Evolutionary conservation across 2,888 invertebrate genomes (phyloP).

Genomic region (Caenorhabditis auriculariae): DNA sequence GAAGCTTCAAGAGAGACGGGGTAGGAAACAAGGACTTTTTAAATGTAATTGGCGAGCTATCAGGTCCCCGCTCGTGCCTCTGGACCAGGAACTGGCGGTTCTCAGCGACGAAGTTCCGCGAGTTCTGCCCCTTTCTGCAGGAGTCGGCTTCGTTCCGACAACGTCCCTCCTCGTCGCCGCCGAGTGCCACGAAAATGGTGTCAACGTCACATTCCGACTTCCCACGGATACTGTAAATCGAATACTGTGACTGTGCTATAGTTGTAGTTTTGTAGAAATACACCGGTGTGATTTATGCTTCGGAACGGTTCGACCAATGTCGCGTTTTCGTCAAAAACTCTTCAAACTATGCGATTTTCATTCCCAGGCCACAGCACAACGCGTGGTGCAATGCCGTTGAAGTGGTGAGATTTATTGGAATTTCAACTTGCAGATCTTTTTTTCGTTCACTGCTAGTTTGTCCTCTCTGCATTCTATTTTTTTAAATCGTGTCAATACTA

Average conservation of each 20-base stretch:
- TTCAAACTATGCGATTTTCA: constrained; percentile 50
- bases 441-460: too few relatives aligned
- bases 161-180: constrained; percentile 23
- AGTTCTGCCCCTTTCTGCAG: constrained; percentile 16
- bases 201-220: constrained; percentile 41
- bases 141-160: constrained; percentile 31
- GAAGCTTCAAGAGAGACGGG: neutral
- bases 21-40: too few relatives aligned
- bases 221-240: constrained; percentile 6
- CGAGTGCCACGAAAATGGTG: constrained; percentile 39
- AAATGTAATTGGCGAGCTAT: too few relatives aligned
- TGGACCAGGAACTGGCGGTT: constrained; percentile 24
- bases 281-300: constrained; percentile 61
- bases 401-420: constrained; percentile 37
- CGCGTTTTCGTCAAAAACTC: constrained; percentile 43
- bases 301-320: constrained; percentile 59
- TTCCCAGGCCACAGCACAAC: constrained; percentile 53
- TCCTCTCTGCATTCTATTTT: too few relatives aligned
- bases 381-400: constrained; percentile 59
- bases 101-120: constrained; percentile 20
- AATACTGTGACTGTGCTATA: neutral
- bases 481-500: too few relatives aligned
- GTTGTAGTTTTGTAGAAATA: constrained; percentile 43
- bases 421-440: too few relatives aligned
- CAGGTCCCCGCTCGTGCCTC: constrained; percentile 13